Evolutionary conservation across 2,888 invertebrate genomes (phyloP).

Genomic region (Drosophila antonietae): DNA sequence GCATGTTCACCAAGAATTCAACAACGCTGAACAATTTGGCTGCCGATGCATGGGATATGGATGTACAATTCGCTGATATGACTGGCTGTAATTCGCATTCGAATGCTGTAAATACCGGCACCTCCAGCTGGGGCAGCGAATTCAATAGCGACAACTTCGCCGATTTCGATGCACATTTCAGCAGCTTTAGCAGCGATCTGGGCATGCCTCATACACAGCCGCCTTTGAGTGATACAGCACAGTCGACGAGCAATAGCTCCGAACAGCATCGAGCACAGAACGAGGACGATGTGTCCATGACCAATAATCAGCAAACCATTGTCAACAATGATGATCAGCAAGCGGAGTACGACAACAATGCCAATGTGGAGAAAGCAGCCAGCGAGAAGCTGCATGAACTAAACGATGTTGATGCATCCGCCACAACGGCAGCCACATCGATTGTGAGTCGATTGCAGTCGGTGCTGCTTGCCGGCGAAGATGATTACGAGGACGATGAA

Average conservation of each 20-base stretch:
- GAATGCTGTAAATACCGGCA: slow-evolving; percentile 54
- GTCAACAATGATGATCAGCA: slow-evolving; percentile 42
- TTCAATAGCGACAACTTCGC: slow-evolving; percentile 83
- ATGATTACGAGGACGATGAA: slow-evolving; percentile 80
- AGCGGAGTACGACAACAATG: slow-evolving; percentile 82
- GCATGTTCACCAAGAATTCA: slow-evolving; percentile 66
- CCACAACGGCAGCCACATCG: slow-evolving; percentile 44
- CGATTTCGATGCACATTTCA: slow-evolving; percentile 84
- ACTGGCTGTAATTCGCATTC: slow-evolving; percentile 46
- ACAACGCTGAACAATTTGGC: slow-evolving; percentile 60
- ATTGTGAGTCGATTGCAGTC: slow-evolving; percentile 68
- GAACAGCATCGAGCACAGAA: slow-evolving; percentile 29
- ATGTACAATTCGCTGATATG: slow-evolving; percentile 76
- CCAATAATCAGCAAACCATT: slow-evolving; percentile 9
- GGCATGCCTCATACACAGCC: slow-evolving; percentile 54
- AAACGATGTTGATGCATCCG: slow-evolving; percentile 44
- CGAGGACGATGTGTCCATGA: slow-evolving; percentile 45
- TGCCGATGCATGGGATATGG: slow-evolving; percentile 79
- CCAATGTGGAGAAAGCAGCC: slow-evolving; percentile 80
- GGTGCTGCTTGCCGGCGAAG: slow-evolving; percentile 72
- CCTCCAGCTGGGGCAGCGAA: slow-evolving; percentile 75
- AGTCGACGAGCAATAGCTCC: slow-evolving; percentile 14
- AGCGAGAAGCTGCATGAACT: slow-evolving; percentile 46
- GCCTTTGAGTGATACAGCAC: slow-evolving; percentile 15
- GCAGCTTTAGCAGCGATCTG: slow-evolving; percentile 78